These are phyloP conservation scores for Parelbella ahira DNA, from an alignment of 2,888 invertebrate species.

Conservation along the genomic window DNA sequence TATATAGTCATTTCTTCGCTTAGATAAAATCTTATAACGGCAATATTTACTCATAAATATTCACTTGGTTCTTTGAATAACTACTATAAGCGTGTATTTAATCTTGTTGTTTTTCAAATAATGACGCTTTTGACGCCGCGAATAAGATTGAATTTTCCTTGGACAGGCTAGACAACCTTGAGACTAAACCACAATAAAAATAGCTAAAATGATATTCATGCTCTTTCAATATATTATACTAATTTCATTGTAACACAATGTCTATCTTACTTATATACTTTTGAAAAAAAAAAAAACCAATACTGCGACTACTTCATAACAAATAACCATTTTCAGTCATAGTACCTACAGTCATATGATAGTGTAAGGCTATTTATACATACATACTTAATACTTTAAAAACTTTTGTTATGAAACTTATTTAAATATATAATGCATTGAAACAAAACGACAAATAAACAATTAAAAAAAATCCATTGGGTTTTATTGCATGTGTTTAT, in stretches of 20 bases:
- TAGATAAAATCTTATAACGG: slow-evolving; percentile 17
- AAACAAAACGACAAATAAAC: slow-evolving; percentile 78
- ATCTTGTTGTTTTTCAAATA: slow-evolving; percentile 10
- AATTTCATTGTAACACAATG: slow-evolving; percentile 36
- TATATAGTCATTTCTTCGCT: slow-evolving; percentile 11
- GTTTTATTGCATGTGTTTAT: too few relatives aligned
- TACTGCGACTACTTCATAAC: slow-evolving; percentile 52
- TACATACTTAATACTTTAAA: slow-evolving; percentile 59
- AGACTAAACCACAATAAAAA: slow-evolving; percentile 39
- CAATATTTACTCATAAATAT: slow-evolving; percentile 2
- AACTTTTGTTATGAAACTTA: slow-evolving; percentile 77
- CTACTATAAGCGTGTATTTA: slow-evolving; percentile 13
- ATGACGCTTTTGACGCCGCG: slow-evolving; percentile 4
- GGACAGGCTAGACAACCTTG: slow-evolving; percentile 38
- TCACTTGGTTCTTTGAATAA: slow-evolving; percentile 12
- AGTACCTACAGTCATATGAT: slow-evolving; percentile 66
- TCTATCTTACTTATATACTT: slow-evolving; percentile 38
- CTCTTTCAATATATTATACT: slow-evolving; percentile 41
- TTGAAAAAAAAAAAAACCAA: slow-evolving; percentile 27
- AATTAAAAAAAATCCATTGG: slow-evolving; percentile 47
- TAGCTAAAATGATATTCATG: slow-evolving; percentile 47
- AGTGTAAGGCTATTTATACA: slow-evolving; percentile 77
- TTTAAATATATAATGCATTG: slow-evolving; percentile 77
- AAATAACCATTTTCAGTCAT: slow-evolving; percentile 56
- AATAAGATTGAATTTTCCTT: slow-evolving; percentile 2